Evolutionary conservation across 2,888 invertebrate species (phyloP), one percentile per base, ranked within the genome.

Genomic region (Thymelicus lineola): DNA sequence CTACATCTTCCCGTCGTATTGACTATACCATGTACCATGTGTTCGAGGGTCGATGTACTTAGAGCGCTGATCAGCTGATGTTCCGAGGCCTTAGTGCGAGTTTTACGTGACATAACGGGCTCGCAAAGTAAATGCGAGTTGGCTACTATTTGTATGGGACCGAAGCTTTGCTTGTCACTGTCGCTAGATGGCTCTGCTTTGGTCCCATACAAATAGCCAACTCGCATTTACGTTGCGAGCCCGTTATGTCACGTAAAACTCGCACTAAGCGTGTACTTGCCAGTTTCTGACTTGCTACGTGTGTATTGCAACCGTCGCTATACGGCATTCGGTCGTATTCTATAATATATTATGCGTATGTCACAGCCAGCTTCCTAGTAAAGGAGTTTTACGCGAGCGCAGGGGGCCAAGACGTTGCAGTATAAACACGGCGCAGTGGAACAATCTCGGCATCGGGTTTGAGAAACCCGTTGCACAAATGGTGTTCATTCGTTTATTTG

Each of bases 401-500:
- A 20, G 28, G 55, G 45, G 17, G 15, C 10, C 35, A 62, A 46
- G 68, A 38, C 46, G 36, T 62, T 57, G 62, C 48, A 63, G 58
- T 69, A n/a, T 45, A n/a, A 35, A 48, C 46, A 10, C 58, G 58
- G 36, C 17, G 12, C 12, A 35, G 62, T 28, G 46, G 14, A 62
- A 15, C 48, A 48, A 48, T 61, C 10, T 69, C 48, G 12, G 36
- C 55, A 20, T n/a, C 62, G 28, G 62, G 68, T 69, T 69, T 69
- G 15, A 48, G n/a, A 63, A 69, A 63, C 62, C 62, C 62, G 61
- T 55, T 48, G 62, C 38, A 42, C 14, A 0, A 9, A 15, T 50
- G 63, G 72, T 76, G 75, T 78, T 77, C 74, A 74, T 62, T 66
- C 57, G 64, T 68, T 61, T 66, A 58, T 72, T 74, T 73, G 69